Conservation (phyloP, 2,113 vertebrate species). For the Tursiops truncatus region DNA sequence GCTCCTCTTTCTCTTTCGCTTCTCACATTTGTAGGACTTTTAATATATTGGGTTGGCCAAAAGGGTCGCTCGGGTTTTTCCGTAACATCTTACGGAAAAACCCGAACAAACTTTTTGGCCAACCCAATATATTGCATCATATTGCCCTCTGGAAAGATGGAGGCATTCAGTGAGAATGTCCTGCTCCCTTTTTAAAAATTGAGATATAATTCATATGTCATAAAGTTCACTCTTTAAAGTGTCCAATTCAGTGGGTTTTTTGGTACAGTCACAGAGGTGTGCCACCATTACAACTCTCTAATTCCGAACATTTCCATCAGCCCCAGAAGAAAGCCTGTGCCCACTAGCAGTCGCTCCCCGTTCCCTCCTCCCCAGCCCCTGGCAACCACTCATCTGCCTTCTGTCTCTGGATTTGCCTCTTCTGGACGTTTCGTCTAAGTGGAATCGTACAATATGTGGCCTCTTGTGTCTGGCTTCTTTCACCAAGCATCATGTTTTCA, state of each 20-base stretch:
- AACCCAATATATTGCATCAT: neutral
- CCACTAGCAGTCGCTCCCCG: neutral
- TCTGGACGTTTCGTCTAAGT: neutral
- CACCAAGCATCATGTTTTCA: constrained; percentile 1
- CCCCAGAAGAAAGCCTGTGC: neutral
- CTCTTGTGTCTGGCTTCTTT: constrained; percentile 24
- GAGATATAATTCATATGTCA: neutral
- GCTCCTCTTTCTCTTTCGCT: neutral
- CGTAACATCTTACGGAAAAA: too few species aligned
- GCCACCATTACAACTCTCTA: neutral
- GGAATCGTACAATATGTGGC: neutral
- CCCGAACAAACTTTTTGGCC: too few species aligned
- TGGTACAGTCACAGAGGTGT: neutral
- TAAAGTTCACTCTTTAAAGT: neutral
- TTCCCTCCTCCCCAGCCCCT: neutral
- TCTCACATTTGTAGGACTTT: neutral
- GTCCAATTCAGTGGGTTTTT: neutral
- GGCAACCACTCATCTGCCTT: neutral
- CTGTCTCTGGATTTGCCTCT: neutral
- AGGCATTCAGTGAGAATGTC: neutral
- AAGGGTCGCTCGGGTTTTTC: too few species aligned
- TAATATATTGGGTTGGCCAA: neutral
- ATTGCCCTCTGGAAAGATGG: constrained; percentile 2
- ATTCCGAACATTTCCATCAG: constrained; percentile 37
- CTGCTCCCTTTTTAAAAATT: neutral